Conservation (phyloP, 1,140 invertebrate genomes). For the Odontomachus brunneus region DNA sequence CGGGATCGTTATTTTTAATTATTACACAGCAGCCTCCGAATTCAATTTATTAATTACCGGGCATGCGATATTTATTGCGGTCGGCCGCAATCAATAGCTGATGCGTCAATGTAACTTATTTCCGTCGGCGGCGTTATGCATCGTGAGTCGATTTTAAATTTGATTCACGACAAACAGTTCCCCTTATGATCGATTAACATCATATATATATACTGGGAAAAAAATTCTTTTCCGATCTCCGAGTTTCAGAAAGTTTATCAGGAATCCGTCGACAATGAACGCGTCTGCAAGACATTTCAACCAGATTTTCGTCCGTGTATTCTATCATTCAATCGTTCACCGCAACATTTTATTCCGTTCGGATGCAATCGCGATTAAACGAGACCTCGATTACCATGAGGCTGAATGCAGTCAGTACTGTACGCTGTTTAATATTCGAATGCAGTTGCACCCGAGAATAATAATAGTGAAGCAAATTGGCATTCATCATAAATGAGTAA, state of each 20-base stretch:
- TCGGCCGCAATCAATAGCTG: background rate
- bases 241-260: background rate
- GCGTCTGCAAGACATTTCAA: background rate
- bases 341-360: constrained; percentile 31
- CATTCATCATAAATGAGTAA: background rate
- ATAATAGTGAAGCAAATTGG: no score
- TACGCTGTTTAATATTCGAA: no score
- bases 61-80: background rate
- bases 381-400: constrained; percentile 15
- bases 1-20: constrained; percentile 7
- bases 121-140: background rate
- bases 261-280: background rate
- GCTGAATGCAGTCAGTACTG: background rate
- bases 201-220: background rate
- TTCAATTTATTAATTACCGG: background rate
- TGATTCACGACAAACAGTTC: background rate
- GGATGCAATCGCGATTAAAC: constrained; percentile 22
- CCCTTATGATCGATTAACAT: constrained; percentile 22
- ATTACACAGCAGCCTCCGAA: background rate
- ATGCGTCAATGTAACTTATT: background rate
- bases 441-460: no score
- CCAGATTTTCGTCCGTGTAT: background rate
- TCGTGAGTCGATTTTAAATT: background rate
- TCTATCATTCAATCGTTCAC: background rate
- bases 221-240: background rate